phyloP scores from a whole-genome alignment of 2,888 invertebrate species.

The Labia minor region DNA sequence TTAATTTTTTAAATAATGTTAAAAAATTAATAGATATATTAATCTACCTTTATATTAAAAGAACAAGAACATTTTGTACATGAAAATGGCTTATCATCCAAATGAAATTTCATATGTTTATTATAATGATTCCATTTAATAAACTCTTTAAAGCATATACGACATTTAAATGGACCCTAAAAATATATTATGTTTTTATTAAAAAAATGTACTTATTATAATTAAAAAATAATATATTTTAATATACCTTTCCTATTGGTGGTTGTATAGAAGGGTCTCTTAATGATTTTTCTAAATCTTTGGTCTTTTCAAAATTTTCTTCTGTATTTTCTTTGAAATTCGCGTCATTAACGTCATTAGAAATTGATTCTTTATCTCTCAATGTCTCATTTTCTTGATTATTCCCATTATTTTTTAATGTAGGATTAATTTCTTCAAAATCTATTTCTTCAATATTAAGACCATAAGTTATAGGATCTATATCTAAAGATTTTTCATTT shows the following conservation, averaged over 20 bases:
- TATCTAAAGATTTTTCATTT: not conserved
- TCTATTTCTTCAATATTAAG: conserved; percentile 14
- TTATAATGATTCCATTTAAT: conserved; percentile 40
- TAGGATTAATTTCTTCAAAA: not conserved
- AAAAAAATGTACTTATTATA: not conserved
- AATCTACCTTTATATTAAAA: conserved; percentile 43
- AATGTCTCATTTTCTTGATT: not conserved
- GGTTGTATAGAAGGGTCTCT: conserved; percentile 25
- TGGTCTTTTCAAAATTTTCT: not conserved
- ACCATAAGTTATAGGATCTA: conserved; percentile 19
- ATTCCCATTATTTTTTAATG: not conserved
- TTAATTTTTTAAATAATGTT: conserved; percentile 23
- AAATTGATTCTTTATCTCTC: not conserved
- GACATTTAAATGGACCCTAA: conserved; percentile 40
- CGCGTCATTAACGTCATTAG: not conserved
- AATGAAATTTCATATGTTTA: conserved; percentile 43
- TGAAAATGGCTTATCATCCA: conserved; percentile 44
- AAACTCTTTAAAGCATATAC: conserved; percentile 41
- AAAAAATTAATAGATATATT: not conserved
- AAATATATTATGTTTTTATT: conserved; percentile 9
- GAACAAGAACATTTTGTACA: conserved; percentile 43
- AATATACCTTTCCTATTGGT: conserved; percentile 26
- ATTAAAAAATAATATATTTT: not conserved
- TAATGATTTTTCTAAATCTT: conserved; percentile 22
- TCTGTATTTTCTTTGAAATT: conserved; percentile 13